Base-by-base conservation (phyloP, 1,140 invertebrate species). In the Tribolium madens region DNA sequence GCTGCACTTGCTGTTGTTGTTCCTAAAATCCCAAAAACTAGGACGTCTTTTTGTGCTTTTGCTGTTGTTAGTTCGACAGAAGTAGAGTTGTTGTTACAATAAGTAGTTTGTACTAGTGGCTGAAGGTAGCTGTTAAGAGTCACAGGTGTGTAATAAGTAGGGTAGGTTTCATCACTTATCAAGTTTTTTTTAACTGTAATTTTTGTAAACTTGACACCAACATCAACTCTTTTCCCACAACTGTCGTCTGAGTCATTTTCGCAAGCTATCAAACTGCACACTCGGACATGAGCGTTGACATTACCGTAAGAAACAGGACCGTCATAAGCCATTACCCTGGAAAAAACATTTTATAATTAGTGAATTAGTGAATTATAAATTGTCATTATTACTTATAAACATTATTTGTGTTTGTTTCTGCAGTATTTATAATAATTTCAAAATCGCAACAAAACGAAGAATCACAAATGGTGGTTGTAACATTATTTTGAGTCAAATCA, bases 371-470 rank as follows among this genome's bases (percentile, higher is more conserved):
- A 47, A 47, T 7, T 47, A 47, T 7, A 2, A 9, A 9, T 47
- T 47, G 46, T 14, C 1, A 17, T 13, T 36, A 7, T 31, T 64
- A 72, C 48, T 72, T 72, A 17, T 50, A 72, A 3, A 50, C 17
- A 4, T 50, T 36, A 1, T 3, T 21, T 26, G 70, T 42, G 14
- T 70, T 70, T 4, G n/a, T 46, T 14, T 42, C 13, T 13, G 15
- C 3, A 9, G 42, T 21, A 42, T 77, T 33, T 12, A 64, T 42
- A 12, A 50, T 77, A 9, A 81, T 77, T 14, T 75, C 76, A 47
- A 81, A 81, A 10, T 12, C 75, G 68, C 81, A 82, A 69, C 81
- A 82, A 42, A 82, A 79, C 9, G 6, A 0, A 4, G 33, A 36
- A 26, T 77, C 5, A 33, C 81, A 82, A 47, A 82, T 36, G 14